Evolutionary conservation across 2,113 vertebrate species (phyloP), one percentile per base, ranked within the genome.

Genomic region (Podarcis raffonei): DNA sequence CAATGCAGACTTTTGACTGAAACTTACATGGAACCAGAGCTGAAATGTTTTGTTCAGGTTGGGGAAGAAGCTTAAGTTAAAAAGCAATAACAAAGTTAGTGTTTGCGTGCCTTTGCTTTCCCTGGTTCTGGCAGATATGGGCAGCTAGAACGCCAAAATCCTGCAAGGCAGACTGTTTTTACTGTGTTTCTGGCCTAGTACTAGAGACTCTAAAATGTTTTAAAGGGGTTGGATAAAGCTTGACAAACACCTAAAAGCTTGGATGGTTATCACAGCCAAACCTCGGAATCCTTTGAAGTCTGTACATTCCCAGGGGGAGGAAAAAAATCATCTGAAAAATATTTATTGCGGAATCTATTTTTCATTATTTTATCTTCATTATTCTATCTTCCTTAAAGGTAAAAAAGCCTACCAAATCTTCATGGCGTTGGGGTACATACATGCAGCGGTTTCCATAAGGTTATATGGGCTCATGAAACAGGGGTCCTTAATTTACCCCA

Each of bases 31-130:
- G 84, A 90, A 87, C 65, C 22, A 4, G 84, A 86, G 80, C 32
- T n/a, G 84, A 69, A 77, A 77, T 78, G 72, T 87, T 86, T 90
- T 85, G 84, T 83, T 90, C 89, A 90, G 78, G 80, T 90, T 78
- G 62, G 37, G 71, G 30, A 76, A 83, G 71, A 89, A 65, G 74
- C 77, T 84, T 84, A 84, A 89, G 75, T 84, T 84, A 35, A 89
- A 86, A 86, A 89, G 59, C 37, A 89, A 85, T 89, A 80, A 89
- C 75, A 89, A 89, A 89, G 83, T 39, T 72, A 79, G 75, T n/a
- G 66, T 59, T 80, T 89, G 88, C 66, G 68, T 89, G 88, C 76
- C 72, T 87, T 87, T 66, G 59, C 80, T 71, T 87, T 86, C 80
- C 72, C 65, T 71, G 72, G 35, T 59, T 82, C 84, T 90, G 79